These are phyloP conservation scores for Hypercompe scribonia DNA, from an alignment of 2,888 invertebrate species.

Conservation along the genomic window DNA sequence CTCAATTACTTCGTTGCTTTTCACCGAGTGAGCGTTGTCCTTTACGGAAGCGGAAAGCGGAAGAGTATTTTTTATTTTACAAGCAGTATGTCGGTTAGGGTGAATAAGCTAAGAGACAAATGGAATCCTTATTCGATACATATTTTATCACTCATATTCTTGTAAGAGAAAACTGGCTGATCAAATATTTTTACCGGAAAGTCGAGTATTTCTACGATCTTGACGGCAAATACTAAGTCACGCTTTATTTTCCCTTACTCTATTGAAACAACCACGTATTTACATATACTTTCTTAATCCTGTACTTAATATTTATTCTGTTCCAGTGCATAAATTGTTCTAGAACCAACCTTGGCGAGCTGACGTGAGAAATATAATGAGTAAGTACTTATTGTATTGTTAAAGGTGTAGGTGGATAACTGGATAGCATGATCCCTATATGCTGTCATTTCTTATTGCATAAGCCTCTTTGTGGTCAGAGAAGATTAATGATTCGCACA, in stretches of 20 bases:
- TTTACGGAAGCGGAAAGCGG: too few species aligned
- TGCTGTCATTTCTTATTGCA: conserved; percentile 1
- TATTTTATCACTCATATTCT: too few species aligned
- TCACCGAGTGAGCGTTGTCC: too few species aligned
- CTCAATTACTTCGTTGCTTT: too few species aligned
- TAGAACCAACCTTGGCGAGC: neutral
- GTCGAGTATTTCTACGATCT: neutral
- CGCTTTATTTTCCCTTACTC: neutral
- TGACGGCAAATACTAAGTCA: neutral
- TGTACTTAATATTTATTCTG: neutral
- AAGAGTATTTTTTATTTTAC: too few species aligned
- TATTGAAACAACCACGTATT: neutral
- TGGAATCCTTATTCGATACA: too few species aligned
- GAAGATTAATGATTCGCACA: neutral
- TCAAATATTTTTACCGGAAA: neutral
- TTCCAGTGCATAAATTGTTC: neutral
- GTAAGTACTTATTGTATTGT: neutral
- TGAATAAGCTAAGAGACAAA: too few species aligned
- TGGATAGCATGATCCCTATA: neutral
- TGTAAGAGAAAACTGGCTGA: too few species aligned
- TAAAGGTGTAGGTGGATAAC: conserved; percentile 6
- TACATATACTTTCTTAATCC: neutral
- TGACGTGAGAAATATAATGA: conserved; percentile 10
- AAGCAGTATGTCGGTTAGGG: too few species aligned
- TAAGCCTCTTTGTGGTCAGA: conserved; percentile 7